Conservation (phyloP, 2,888 invertebrate genomes). For the Trilocha varians region DNA sequence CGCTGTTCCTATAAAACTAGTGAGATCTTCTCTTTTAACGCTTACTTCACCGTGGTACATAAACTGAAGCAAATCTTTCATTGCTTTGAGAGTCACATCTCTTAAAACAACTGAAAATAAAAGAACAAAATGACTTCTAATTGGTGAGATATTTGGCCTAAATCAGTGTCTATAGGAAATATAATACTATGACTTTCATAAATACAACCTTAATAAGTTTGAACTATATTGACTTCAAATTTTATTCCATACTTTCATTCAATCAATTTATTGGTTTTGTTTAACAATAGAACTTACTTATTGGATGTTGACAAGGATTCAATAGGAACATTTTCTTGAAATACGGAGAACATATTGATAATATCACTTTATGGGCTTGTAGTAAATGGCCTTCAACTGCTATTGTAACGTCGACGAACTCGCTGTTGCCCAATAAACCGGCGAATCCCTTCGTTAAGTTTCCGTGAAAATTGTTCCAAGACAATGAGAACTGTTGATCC, state of each 20-base stretch:
- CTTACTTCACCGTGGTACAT: slow-evolving; percentile 86
- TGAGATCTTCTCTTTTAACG: slow-evolving; percentile 80
- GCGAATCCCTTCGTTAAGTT: slow-evolving; percentile 79
- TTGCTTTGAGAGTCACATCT: slow-evolving; percentile 80
- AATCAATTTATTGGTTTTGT: neutral
- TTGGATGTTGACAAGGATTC: slow-evolving; percentile 79
- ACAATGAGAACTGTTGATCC: slow-evolving; percentile 79
- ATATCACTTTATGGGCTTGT: slow-evolving; percentile 80
- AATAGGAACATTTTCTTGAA: slow-evolving; percentile 79
- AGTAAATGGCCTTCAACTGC: slow-evolving; percentile 77
- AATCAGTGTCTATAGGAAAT: too few relatives aligned
- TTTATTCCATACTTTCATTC: too few relatives aligned
- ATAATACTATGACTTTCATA: too few relatives aligned
- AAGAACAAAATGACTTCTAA: neutral
- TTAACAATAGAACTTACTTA: slow-evolving; percentile 45
- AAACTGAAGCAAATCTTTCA: slow-evolving; percentile 81
- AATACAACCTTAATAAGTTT: too few relatives aligned
- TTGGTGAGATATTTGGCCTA: neutral
- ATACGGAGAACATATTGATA: slow-evolving; percentile 81
- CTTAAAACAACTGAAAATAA: slow-evolving; percentile 74
- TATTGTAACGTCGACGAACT: slow-evolving; percentile 75
- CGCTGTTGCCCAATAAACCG: slow-evolving; percentile 72
- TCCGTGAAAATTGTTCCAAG: slow-evolving; percentile 83
- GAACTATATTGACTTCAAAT: too few relatives aligned
- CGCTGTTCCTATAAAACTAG: slow-evolving; percentile 80